Base-by-base conservation (phyloP, 2,113 vertebrate species). In the Cephalophus harveyi region DNA sequence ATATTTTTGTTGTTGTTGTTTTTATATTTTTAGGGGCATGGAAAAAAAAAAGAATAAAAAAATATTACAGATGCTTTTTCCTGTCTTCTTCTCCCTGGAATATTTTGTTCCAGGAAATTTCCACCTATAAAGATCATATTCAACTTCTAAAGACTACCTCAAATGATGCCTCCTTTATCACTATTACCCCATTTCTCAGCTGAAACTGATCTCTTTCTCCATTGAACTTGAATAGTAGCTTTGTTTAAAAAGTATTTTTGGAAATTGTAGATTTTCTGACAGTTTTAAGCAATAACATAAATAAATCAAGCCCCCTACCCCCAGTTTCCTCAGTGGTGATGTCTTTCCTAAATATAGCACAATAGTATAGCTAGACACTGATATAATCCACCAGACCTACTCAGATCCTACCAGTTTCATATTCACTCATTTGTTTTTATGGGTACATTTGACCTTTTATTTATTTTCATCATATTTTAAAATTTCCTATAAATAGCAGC, bases 11-110 rank as follows among this genome's bases (percentile, higher is more conserved):
- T 36, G 33, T 36, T 67, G 5, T 71, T 97, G 15, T 86, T 36
- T 21, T 88, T 90, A 87, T 82, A 79, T 13, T 97, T 97, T 94
- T 62, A 92, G 90, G 88, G 33, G 12, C 83, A 91, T 96, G 94
- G 92, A 33, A 91, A 83, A 25, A 11, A 19, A 36, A 92, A 64
- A 57, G 48, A 54, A 94, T 74, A 21, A 85, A 46, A 19, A 15
- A 48, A 59, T 87, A 86, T 81, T 57, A 50, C 23, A 30, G 19
- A 79, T 60, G 19, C 11, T 59, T 90, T 89, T 50, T 5, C 19
- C 12, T 81, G 5, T 89, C 46, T 11, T 25, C 17, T 90, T 95
- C n/a, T 52, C 5, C 13, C 52, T 64, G 10, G n/a, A 93, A 54
- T 81, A 86, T 40, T 95, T 82, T 83, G 13, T 40, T 28, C 27